phyloP scores from a whole-genome alignment of 2,888 invertebrate genomes.

The Ochlodes sylvanus region DNA sequence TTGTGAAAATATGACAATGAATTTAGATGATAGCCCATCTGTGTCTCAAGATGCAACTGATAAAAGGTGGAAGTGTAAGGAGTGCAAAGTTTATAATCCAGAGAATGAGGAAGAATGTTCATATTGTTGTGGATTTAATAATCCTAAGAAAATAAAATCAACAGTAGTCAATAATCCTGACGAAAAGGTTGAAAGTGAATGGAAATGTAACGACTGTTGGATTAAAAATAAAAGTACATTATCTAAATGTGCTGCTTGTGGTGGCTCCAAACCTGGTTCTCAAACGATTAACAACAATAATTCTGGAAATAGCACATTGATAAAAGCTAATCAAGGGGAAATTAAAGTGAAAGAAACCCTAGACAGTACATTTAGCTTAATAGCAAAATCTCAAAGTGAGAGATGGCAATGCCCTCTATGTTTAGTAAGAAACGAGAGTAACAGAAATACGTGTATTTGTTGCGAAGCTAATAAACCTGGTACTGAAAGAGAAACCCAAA shows the following conservation, averaged over 20 bases:
- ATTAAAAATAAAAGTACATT: slow-evolving; percentile 56
- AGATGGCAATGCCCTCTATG: slow-evolving; percentile 72
- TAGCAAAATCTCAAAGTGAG: slow-evolving; percentile 54
- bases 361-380: slow-evolving; percentile 48
- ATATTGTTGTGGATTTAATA: slow-evolving; percentile 57
- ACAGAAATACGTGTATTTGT: slow-evolving; percentile 61
- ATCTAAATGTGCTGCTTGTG: slow-evolving; percentile 64
- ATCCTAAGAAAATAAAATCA: slow-evolving; percentile 43
- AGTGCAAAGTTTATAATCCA: slow-evolving; percentile 62
- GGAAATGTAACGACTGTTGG: slow-evolving; percentile 65
- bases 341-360: slow-evolving; percentile 28
- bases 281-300: slow-evolving; percentile 31
- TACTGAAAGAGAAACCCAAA: slow-evolving; percentile 45
- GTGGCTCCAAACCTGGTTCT: slow-evolving; percentile 50
- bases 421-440: slow-evolving; percentile 63
- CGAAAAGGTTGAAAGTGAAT: slow-evolving; percentile 45
- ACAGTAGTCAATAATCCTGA: background rate
- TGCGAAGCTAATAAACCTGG: slow-evolving; percentile 61
- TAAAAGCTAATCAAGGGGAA: slow-evolving; percentile 18
- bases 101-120: slow-evolving; percentile 53
- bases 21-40: slow-evolving; percentile 38
- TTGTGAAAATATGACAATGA: slow-evolving; percentile 52
- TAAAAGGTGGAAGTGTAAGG: slow-evolving; percentile 61
- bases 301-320: background rate
- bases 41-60: slow-evolving; percentile 41